Percentiles rank a stretch among this genome's conserved stretches.
Evolutionary conservation across 2,888 invertebrate genomes (phyloP).

Genomic region (Gymnoscelis rufifasciata): DNA sequence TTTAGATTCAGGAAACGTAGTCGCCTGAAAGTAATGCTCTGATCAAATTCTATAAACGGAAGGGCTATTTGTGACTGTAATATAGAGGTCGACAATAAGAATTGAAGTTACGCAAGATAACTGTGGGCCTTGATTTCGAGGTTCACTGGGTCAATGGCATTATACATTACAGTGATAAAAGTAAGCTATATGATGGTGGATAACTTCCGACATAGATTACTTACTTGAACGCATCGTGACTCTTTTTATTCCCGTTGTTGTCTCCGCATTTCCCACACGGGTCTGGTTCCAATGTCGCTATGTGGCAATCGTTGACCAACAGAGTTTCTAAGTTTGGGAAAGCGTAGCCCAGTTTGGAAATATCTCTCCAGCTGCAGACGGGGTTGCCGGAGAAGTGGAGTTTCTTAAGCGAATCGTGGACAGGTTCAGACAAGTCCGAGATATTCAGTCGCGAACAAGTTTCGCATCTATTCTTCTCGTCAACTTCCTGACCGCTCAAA

Average conservation of each 20-base stretch:
- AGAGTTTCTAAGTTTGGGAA: slow-evolving; percentile 92
- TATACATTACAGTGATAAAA: slow-evolving; percentile 26
- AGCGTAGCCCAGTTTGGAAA: slow-evolving; percentile 89
- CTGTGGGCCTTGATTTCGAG: slow-evolving; percentile 37
- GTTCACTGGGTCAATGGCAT: slow-evolving; percentile 62
- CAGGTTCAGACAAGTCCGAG: slow-evolving; percentile 54
- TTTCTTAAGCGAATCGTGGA: slow-evolving; percentile 85
- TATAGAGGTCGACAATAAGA: slow-evolving; percentile 24
- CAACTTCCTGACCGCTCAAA: slow-evolving; percentile 72
- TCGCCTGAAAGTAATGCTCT: slow-evolving; percentile 67
- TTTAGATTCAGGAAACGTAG: slow-evolving; percentile 91
- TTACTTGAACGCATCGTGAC: slow-evolving; percentile 81
- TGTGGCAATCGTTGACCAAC: slow-evolving; percentile 91
- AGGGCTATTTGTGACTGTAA: slow-evolving; percentile 13
- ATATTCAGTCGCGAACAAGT: slow-evolving; percentile 61
- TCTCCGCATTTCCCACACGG: slow-evolving; percentile 78
- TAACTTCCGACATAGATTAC: slow-evolving; percentile 35
- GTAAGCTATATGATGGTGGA: slow-evolving; percentile 10
- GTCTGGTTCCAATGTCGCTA: slow-evolving; percentile 81
- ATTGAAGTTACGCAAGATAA: slow-evolving; percentile 27
- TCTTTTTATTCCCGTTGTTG: slow-evolving; percentile 71
- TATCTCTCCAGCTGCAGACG: slow-evolving; percentile 89
- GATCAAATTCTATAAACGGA: slow-evolving; percentile 28
- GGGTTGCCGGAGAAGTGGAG: slow-evolving; percentile 94
- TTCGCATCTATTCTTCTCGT: slow-evolving; percentile 61